Conservation (phyloP, 2,888 invertebrate genomes). For the Invenusta paracnida region DNA sequence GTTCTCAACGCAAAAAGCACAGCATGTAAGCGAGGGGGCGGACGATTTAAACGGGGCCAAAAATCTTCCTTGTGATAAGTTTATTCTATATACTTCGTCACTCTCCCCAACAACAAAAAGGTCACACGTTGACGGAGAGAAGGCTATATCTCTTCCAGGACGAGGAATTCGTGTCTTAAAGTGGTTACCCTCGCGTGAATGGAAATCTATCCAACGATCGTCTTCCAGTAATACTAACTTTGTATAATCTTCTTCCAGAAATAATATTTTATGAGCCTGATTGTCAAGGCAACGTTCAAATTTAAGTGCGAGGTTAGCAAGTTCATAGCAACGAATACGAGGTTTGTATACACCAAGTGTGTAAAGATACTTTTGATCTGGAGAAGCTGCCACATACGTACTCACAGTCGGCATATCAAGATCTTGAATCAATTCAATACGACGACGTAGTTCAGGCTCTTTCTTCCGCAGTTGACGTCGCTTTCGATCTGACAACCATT, state of each 20-base stretch:
- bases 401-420: slow-evolving; percentile 97
- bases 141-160: slow-evolving; percentile 87
- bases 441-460: slow-evolving; percentile 77
- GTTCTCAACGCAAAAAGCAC: slow-evolving; percentile 19
- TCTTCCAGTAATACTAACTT: slow-evolving; percentile 81
- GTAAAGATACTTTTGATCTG: slow-evolving; percentile 67
- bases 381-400: slow-evolving; percentile 75
- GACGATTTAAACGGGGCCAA: slow-evolving; percentile 69
- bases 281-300: slow-evolving; percentile 90
- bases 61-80: slow-evolving; percentile 90
- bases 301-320: slow-evolving; percentile 87
- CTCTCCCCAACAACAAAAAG: slow-evolving; percentile 84
- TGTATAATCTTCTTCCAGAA: slow-evolving; percentile 38
- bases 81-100: slow-evolving; percentile 81
- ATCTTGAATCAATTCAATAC: slow-evolving; percentile 94
- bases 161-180: slow-evolving; percentile 84
- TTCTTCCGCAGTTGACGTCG: slow-evolving; percentile 73
- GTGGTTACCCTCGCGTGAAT: slow-evolving; percentile 85
- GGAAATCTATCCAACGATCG: slow-evolving; percentile 88
- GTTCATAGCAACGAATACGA: slow-evolving; percentile 88
- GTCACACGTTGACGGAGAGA: slow-evolving; percentile 82
- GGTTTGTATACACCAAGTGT: slow-evolving; percentile 76
- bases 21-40: not conserved
- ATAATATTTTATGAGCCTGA: slow-evolving; percentile 1
- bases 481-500: slow-evolving; percentile 64